Evolutionary conservation across 2,113 vertebrate species (phyloP), one percentile per base, ranked within the genome.

Genomic region (Mormyrus iriodes): DNA sequence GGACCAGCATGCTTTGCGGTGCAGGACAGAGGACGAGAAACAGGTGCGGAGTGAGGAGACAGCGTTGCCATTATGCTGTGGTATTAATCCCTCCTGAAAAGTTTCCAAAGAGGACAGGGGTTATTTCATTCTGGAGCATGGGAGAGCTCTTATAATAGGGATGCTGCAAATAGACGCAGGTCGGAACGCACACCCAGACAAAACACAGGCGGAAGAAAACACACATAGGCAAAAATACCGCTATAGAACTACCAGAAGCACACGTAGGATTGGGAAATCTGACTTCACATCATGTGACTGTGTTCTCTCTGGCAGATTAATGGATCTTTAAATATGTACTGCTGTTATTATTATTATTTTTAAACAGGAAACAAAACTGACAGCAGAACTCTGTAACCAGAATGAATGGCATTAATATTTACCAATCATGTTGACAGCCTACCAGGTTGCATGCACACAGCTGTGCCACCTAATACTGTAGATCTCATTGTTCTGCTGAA

Each of bases 1-100:
- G 42, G 87, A 88, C 87, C 87, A 73, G 87, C 55, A 49, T 88
- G 87, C 87, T 48, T 49, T 73, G 87, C 24, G n/a, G 13, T 3
- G 51, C 83, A 53, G 46, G 61, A 31, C 61, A 6, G 87, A 49
- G 61, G 61, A 73, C 73, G 87, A 49, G 87, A 73, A 88, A 79
- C 69, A 79, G 65, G 88, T 88, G 88, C 69, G 61, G 65, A 48
- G 61, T 69, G 61, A 69, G 44, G 46, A 79, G 61, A 79, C 46
- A 88, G 88, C 65, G 4, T 35, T 5, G 88, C 46, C n/a, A 35
- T 73, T 79, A 69, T 88, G 65, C 39, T 21, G 61, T n/a, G 8
- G 21, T 5, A 24, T 21, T 48, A 88, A 88, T 73, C 87, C 87
- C 58, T 48, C 61, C 61, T 73, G 58, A 88, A 88, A 69, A 73